phyloP scores from a whole-genome alignment of 2,888 invertebrate species.

The Drosophila stalkeri region DNA sequence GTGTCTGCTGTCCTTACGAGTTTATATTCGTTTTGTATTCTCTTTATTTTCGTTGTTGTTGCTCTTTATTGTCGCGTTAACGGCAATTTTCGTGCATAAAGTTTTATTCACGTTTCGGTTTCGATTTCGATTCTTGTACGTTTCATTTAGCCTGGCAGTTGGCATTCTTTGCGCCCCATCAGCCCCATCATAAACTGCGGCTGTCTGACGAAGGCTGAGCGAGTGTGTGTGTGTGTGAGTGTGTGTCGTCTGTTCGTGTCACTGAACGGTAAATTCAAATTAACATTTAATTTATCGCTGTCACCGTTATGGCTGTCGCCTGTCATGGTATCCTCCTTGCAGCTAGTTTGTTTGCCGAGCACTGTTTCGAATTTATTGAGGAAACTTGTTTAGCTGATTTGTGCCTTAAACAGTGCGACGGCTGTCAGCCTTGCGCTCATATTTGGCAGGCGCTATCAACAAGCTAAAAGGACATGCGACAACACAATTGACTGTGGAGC shows the following conservation, averaged over 20 bases:
- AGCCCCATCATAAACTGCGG: slow-evolving; percentile 33
- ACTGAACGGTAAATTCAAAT: slow-evolving; percentile 81
- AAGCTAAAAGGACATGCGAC: slow-evolving; percentile 46
- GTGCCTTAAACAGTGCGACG: slow-evolving; percentile 32
- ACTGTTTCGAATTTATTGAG: slow-evolving; percentile 72
- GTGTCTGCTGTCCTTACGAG: slow-evolving; percentile 39
- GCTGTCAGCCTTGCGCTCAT: slow-evolving; percentile 62
- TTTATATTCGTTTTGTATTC: slow-evolving; percentile 25
- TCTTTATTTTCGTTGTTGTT: slow-evolving; percentile 43
- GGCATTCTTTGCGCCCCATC: slow-evolving; percentile 55
- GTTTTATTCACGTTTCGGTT: slow-evolving; percentile 64
- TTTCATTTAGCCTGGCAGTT: slow-evolving; percentile 66
- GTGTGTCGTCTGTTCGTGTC: slow-evolving; percentile 65
- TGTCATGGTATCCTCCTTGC: slow-evolving; percentile 60
- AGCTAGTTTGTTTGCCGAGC: slow-evolving; percentile 29
- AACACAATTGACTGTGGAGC: slow-evolving; percentile 1
- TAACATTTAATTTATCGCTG: slow-evolving; percentile 82
- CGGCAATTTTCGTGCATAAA: slow-evolving; percentile 71
- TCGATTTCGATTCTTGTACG: slow-evolving; percentile 54
- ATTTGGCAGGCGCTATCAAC: slow-evolving; percentile 44
- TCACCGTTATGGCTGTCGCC: slow-evolving; percentile 81
- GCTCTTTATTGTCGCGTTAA: slow-evolving; percentile 74
- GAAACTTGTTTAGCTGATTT: slow-evolving; percentile 62
- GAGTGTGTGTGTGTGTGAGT: slow-evolving; percentile 29
- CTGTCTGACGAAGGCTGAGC: slow-evolving; percentile 10